These are phyloP conservation scores for Drosophila nigricruria DNA, from an alignment of 2,888 invertebrate species.

Conservation along the genomic window DNA sequence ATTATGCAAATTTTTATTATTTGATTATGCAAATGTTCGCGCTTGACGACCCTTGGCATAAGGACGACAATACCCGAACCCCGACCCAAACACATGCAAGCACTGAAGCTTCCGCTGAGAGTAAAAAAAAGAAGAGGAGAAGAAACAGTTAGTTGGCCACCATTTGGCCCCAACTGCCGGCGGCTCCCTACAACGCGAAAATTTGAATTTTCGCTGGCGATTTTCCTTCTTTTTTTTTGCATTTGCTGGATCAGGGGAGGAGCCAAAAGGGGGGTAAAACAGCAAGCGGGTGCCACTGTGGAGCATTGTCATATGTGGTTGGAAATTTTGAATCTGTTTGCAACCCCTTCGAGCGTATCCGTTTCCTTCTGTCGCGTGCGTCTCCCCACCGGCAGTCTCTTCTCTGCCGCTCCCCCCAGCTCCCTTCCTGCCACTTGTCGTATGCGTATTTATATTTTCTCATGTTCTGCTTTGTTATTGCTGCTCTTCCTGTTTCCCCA, in stretches of 20 bases:
- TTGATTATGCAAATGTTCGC: constrained; percentile 85
- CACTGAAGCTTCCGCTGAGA: constrained; percentile 58
- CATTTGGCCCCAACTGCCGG: constrained; percentile 31
- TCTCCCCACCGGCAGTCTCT: background rate
- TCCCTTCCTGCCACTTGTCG: constrained; percentile 57
- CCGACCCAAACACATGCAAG: constrained; percentile 53
- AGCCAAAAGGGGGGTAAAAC: background rate
- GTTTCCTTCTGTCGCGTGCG: constrained; percentile 82
- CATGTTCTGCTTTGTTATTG: constrained; percentile 62
- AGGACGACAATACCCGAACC: constrained; percentile 81
- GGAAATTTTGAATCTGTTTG: constrained; percentile 83
- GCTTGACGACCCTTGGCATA: constrained; percentile 85
- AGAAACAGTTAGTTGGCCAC: constrained; percentile 71
- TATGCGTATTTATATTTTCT: constrained; percentile 79
- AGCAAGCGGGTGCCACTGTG: constrained; percentile 52
- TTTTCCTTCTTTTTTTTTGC: constrained; percentile 22
- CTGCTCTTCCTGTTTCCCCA: constrained; percentile 37
- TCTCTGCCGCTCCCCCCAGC: background rate
- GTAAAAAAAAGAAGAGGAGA: constrained; percentile 28
- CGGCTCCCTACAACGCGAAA: constrained; percentile 53
- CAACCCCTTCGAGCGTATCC: constrained; percentile 82
- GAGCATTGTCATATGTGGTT: constrained; percentile 83
- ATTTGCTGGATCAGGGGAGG: background rate
- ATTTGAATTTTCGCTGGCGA: constrained; percentile 74
- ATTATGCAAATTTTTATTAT: constrained; percentile 85